Evolutionary conservation across 2,888 invertebrate genomes (phyloP).

Genomic region (Harmothoe impar): DNA sequence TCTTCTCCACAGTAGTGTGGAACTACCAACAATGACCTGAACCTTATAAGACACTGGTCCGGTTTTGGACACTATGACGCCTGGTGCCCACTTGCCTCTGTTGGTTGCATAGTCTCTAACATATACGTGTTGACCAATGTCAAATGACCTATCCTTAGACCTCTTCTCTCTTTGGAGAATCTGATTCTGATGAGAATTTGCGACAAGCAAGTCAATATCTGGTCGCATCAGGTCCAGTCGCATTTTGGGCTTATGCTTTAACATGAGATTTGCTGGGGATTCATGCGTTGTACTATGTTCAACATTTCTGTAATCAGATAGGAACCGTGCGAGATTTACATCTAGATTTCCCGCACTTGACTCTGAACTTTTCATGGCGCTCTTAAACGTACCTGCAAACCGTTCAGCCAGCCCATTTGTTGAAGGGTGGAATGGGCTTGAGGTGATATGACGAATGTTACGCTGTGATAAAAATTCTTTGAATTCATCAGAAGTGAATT

Average conservation of each 20-base stretch:
- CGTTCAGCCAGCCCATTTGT: conserved; percentile 48
- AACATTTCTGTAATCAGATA: neutral
- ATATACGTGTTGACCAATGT: neutral
- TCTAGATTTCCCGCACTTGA: neutral
- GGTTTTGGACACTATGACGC: neutral
- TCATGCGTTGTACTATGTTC: neutral
- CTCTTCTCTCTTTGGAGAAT: neutral
- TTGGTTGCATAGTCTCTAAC: neutral
- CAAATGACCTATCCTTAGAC: neutral
- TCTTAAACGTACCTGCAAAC: neutral
- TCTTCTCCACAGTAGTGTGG: neutral
- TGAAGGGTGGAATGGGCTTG: conserved; percentile 38
- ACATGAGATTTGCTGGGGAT: neutral
- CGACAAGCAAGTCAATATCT: neutral
- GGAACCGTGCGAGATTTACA: neutral
- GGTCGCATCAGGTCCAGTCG: neutral
- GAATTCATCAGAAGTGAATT: conserved; percentile 71
- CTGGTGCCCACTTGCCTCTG: neutral
- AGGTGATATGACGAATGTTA: conserved; percentile 68
- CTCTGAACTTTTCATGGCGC: neutral
- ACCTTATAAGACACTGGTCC: neutral
- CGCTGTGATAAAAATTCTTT: conserved; percentile 66
- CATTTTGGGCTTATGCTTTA: neutral
- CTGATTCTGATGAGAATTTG: neutral
- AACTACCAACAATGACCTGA: neutral